These are phyloP conservation scores for Alaudala cheleensis DNA, from an alignment of 2,113 vertebrate genomes.

Conservation along the genomic window DNA sequence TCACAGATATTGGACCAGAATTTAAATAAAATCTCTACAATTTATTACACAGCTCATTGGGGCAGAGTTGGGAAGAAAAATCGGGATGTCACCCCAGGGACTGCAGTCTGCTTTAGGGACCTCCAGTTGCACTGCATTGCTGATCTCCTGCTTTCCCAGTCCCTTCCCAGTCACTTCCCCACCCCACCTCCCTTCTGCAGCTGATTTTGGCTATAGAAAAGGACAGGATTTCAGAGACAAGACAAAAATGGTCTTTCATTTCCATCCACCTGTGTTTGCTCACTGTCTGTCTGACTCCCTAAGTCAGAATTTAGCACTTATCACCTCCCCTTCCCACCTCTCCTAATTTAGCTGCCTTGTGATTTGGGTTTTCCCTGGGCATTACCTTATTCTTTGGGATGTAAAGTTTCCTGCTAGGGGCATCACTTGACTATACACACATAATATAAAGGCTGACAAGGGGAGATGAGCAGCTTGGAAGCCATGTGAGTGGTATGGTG, in stretches of 20 bases:
- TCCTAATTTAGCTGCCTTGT: not conserved
- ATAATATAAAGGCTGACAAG: not conserved
- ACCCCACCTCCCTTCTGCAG: not conserved
- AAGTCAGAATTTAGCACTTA: not conserved
- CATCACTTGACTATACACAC: not conserved
- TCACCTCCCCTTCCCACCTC: fast-evolving
- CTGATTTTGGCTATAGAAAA: not conserved
- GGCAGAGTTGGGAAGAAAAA: not conserved
- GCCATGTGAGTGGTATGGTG: fast-evolving
- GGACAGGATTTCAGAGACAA: not conserved
- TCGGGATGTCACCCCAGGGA: not conserved
- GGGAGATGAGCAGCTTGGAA: not conserved
- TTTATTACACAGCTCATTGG: not conserved
- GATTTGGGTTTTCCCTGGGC: not conserved
- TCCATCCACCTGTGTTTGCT: not conserved
- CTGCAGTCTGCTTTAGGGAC: not conserved
- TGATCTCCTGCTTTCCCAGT: not conserved
- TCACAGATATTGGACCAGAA: too few relatives aligned
- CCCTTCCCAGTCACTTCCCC: not conserved
- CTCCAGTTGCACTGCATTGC: not conserved
- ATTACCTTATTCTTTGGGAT: not conserved
- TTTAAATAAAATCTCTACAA: not conserved
- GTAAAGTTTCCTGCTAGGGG: not conserved
- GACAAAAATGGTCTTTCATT: not conserved
- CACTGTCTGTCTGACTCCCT: not conserved